phyloP scores from a whole-genome alignment of 2,888 invertebrate genomes.

The Ctena decussata region DNA sequence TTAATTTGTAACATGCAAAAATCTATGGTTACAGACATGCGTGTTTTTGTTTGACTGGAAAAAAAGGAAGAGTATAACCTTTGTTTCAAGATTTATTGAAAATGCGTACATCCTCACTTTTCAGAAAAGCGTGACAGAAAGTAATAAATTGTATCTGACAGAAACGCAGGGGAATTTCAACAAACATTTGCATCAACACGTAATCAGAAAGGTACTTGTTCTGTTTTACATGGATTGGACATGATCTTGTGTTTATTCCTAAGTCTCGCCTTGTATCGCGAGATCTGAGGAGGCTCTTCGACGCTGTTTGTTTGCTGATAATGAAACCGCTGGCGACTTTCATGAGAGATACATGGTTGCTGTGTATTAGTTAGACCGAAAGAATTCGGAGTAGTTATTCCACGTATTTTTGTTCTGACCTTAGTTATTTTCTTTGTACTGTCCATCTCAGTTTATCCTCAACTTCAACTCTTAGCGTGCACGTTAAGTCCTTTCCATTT shows the following conservation, averaged over 20 bases:
- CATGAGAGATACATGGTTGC: background rate
- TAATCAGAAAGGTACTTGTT: background rate
- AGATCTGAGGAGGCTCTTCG: background rate
- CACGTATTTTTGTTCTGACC: no score
- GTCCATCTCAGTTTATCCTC: no score
- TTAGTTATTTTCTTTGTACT: no score
- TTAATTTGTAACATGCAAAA: no score
- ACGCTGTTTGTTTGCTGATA: background rate
- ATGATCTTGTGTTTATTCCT: background rate
- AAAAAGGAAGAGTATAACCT: background rate
- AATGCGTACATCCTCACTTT: background rate
- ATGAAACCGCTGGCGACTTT: background rate
- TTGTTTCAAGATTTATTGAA: background rate
- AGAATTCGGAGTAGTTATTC: no score
- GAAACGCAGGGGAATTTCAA: background rate
- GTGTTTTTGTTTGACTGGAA: no score
- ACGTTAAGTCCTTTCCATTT: no score
- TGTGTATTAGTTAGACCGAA: no score
- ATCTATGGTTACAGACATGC: no score
- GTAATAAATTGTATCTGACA: conserved; percentile 2
- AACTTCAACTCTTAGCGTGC: no score
- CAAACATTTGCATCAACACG: background rate
- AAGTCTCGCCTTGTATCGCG: background rate
- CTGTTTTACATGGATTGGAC: conserved; percentile 6
- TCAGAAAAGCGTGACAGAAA: background rate